These are phyloP conservation scores for Zenarchopterus dispar DNA, from an alignment of 2,797 vertebrate species.

Conservation along the genomic window DNA sequence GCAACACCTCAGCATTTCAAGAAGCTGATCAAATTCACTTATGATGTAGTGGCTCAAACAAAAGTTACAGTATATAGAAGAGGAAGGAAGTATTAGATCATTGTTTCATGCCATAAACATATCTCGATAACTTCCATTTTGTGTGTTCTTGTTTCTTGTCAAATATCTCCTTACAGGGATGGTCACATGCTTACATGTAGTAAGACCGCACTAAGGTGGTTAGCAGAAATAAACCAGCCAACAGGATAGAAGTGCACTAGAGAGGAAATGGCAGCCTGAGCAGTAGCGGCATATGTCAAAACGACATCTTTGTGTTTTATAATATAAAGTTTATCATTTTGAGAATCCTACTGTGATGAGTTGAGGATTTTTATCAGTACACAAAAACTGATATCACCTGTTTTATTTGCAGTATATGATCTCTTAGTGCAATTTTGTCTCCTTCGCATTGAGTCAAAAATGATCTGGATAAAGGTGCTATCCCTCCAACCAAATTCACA, in stretches of 20 bases:
- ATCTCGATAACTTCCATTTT: background rate
- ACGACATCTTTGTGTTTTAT: background rate
- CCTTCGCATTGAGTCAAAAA: too few species aligned
- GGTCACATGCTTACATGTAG: too few species aligned
- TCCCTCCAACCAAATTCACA: too few species aligned
- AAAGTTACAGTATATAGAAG: constrained; percentile 14
- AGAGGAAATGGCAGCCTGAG: constrained; percentile 12
- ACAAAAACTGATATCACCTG: too few species aligned
- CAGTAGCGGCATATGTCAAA: constrained; percentile 1
- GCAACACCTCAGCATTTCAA: background rate
- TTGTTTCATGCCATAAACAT: background rate
- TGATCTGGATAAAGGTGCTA: too few species aligned
- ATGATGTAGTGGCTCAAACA: background rate
- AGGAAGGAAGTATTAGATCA: constrained; percentile 16
- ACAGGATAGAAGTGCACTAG: background rate
- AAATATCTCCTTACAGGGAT: too few species aligned
- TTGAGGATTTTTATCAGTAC: too few species aligned
- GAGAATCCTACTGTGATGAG: too few species aligned
- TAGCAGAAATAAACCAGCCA: constrained; percentile 9
- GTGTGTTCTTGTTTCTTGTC: constrained; percentile 7
- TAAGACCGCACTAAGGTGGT: constrained; percentile 23
- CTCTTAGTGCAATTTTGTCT: too few species aligned
- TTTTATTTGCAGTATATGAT: too few species aligned
- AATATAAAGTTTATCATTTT: too few species aligned
- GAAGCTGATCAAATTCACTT: background rate